Evolutionary conservation across 2,113 vertebrate species (phyloP), one percentile per base, ranked within the genome.

Genomic region (Larimichthys crocea): DNA sequence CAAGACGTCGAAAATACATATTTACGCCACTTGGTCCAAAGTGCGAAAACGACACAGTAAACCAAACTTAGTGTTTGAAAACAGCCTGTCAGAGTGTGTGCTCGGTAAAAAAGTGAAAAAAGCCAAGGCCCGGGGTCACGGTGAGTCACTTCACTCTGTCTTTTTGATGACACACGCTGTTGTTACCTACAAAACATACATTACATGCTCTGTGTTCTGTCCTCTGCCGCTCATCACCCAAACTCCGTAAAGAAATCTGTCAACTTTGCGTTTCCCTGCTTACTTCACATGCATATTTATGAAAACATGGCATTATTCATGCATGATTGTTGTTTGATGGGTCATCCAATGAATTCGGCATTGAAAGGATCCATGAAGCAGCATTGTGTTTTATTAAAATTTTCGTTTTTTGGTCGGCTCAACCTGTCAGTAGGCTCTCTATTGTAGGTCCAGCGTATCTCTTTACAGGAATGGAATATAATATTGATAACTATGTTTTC

Each of bases 21-120:
- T 92, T 24, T 87, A 87, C 49, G 79, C 67, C n/a, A 91, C 91
- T 4, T 91, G 87, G 83, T 72, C 87, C 8, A 82, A 69, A 20
- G 74, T 83, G 22, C 55, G 53, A 1, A 86, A 74, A 65, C 63
- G 81, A 9, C 26, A 55, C 76, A 22, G 42, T 2, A 87, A 76
- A 22, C 52, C 57, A 9, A 76, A 56, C 12, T 2, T 76, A 2
- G 26, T 64, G 53, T 70, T 60, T 22, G 79, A 74, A 4, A 68
- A 63, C 59, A 35, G 74, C 53, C 15, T 80, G 4, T 66, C 59
- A 3, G 76, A 29, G 69, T 82, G 78, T 63, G 5, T 22, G 20
- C 26, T 9, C 0, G 57, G 57, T 2, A 60, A 44, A 42, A 29
- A 20, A 0, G n/a, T 7, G 3, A 82, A n/a, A 9, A 80, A n/a